A percentile compares a stretch with the other conserved stretches of the same genome.
These are phyloP conservation scores for Argyrosomus japonicus DNA, from an alignment of 2,113 vertebrate species.

Conservation along the genomic window DNA sequence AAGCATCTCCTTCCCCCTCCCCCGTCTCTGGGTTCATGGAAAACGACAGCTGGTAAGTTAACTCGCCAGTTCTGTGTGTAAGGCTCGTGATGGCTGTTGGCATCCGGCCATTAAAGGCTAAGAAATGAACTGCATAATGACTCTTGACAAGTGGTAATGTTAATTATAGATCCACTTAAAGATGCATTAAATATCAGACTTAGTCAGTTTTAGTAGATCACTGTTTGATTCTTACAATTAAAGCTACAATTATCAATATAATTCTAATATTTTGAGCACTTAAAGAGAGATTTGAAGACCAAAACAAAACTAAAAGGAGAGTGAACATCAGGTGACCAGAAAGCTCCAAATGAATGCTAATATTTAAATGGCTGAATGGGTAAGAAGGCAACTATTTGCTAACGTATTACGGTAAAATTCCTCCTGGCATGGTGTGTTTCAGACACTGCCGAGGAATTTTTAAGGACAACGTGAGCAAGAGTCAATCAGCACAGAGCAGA, in stretches of 20 bases:
- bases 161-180: neutral
- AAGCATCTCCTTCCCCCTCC: neutral
- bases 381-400: neutral
- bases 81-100: constrained; percentile 24
- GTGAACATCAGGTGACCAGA: neutral
- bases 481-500: too few species aligned
- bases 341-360: neutral
- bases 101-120: neutral
- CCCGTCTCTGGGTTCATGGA: constrained; percentile 6
- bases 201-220: neutral
- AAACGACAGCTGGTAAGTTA: constrained; percentile 41
- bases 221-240: neutral
- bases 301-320: neutral
- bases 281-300: neutral
- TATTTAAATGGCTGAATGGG: neutral
- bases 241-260: neutral
- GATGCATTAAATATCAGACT: neutral
- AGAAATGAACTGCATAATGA: neutral
- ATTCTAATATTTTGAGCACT: neutral
- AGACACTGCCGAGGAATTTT: too few species aligned
- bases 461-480: too few species aligned
- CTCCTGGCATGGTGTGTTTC: too few species aligned
- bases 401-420: neutral
- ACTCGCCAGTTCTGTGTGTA: constrained; percentile 44
- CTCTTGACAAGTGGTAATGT: neutral